These are phyloP conservation scores for Parotocinclus haroldoi DNA, from an alignment of 2,797 vertebrate genomes.

Conservation along the genomic window DNA sequence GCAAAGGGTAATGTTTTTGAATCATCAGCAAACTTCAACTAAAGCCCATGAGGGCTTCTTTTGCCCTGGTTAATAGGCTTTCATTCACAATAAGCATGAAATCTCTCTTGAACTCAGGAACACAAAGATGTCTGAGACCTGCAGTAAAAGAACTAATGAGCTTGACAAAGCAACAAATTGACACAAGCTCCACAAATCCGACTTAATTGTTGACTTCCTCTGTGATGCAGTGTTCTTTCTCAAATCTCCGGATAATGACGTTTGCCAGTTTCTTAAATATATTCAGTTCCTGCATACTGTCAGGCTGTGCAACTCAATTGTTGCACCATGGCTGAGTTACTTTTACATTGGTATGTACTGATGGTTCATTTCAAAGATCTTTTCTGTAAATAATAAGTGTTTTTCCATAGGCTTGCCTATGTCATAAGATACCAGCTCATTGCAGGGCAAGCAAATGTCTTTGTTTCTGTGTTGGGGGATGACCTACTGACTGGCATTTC, in stretches of 20 bases:
- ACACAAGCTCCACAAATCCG: slow-evolving; percentile 4
- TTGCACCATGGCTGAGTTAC: too few relatives aligned
- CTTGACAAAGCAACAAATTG: slow-evolving; percentile 37
- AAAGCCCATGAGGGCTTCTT: slow-evolving; percentile 19
- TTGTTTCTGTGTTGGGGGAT: too few relatives aligned
- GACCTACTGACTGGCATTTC: too few relatives aligned
- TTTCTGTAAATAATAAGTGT: too few relatives aligned
- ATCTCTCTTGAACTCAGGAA: slow-evolving; percentile 35
- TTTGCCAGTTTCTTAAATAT: not conserved
- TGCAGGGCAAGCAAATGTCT: too few relatives aligned
- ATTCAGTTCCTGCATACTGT: not conserved
- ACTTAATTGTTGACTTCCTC: slow-evolving; percentile 12
- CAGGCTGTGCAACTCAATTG: not conserved
- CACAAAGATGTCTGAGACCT: slow-evolving; percentile 28
- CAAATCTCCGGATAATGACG: slow-evolving; percentile 15
- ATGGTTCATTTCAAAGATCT: too few relatives aligned
- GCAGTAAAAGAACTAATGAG: slow-evolving; percentile 35
- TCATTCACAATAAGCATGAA: slow-evolving; percentile 35
- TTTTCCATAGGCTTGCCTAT: too few relatives aligned
- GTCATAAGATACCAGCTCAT: too few relatives aligned
- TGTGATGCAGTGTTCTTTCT: slow-evolving; percentile 13
- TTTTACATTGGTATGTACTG: too few relatives aligned
- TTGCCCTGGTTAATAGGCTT: slow-evolving; percentile 23
- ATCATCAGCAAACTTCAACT: slow-evolving; percentile 18
- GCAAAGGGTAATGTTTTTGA: slow-evolving; percentile 14